Percentiles rank a stretch among this genome's conserved stretches.
These are phyloP conservation scores for Paradoxurus hermaphroditus DNA, from an alignment of 2,113 vertebrate species.

Conservation along the genomic window DNA sequence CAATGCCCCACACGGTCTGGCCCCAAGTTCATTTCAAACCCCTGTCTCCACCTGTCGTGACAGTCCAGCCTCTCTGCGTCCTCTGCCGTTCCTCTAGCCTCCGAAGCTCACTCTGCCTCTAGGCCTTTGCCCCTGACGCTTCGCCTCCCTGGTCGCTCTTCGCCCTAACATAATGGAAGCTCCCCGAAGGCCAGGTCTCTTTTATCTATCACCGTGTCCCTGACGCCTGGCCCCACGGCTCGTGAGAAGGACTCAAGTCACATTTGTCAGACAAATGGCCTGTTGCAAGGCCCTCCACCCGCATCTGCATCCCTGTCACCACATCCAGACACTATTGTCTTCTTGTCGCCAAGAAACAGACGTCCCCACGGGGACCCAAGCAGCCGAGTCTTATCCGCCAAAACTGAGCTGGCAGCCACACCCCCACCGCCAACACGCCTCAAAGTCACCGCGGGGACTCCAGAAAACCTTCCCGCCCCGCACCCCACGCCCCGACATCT, in stretches of 20 bases:
- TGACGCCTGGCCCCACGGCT: background rate
- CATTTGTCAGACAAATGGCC: background rate
- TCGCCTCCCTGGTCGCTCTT: background rate
- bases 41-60: background rate
- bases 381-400: background rate
- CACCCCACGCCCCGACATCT: background rate
- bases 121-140: background rate
- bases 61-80: background rate
- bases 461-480: background rate
- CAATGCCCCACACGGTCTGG: background rate
- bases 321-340: background rate
- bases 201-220: background rate
- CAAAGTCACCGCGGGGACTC: background rate
- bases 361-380: background rate
- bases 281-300: background rate
- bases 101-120: background rate
- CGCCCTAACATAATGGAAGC: background rate
- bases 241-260: background rate
- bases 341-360: background rate
- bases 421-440: no score
- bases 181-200: background rate
- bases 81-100: background rate
- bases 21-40: background rate
- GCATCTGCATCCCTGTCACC: background rate
- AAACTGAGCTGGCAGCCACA: accelerated